These are phyloP conservation scores for Petaurus breviceps DNA, from an alignment of 2,113 vertebrate genomes.

Conservation along the genomic window DNA sequence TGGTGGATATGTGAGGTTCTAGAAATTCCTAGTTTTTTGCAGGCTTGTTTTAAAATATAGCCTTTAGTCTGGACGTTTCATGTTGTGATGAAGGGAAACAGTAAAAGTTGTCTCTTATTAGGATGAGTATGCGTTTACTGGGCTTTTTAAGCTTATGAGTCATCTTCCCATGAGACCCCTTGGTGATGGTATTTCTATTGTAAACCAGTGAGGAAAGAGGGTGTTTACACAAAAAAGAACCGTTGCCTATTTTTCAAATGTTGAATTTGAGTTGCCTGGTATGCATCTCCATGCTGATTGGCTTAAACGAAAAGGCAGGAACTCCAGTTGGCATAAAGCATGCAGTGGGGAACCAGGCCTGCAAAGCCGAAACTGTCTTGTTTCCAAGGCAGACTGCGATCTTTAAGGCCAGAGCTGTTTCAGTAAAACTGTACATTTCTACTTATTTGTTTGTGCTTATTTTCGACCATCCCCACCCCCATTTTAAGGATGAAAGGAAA, in stretches of 20 bases:
- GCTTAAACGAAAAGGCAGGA: not conserved
- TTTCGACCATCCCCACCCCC: not conserved
- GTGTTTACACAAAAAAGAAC: constrained; percentile 1
- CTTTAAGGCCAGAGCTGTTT: constrained; percentile 32
- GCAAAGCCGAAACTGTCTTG: not conserved
- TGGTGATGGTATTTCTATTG: constrained; percentile 40
- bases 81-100: constrained; percentile 35
- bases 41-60: constrained; percentile 44
- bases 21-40: not conserved
- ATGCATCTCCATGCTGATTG: not conserved
- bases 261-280: not conserved
- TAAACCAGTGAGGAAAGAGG: constrained; percentile 26
- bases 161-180: constrained; percentile 42
- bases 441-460: not conserved
- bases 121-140: constrained; percentile 49
- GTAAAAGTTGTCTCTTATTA: constrained; percentile 33
- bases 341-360: not conserved
- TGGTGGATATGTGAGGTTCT: not conserved
- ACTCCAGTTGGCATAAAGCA: not conserved
- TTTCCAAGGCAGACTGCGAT: constrained; percentile 3
- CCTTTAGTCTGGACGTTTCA: constrained; percentile 27
- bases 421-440: constrained; percentile 17
- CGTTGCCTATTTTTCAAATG: rapidly evolving
- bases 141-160: constrained; percentile 64
- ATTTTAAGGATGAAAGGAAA: not conserved